Conservation (phyloP, 2,888 invertebrate genomes). For the Doris montereyensis region DNA sequence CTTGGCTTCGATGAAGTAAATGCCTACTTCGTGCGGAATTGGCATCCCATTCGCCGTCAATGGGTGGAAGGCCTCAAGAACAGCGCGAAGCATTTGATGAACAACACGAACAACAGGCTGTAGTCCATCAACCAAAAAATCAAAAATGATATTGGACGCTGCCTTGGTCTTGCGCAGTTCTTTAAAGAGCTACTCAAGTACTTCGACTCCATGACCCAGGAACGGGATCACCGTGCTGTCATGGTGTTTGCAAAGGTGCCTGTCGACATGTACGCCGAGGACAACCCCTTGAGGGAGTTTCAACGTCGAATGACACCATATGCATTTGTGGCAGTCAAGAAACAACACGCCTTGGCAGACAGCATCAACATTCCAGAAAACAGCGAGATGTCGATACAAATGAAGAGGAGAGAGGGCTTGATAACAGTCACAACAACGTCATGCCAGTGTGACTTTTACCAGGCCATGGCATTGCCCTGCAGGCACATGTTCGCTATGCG, state of each 20-base stretch:
- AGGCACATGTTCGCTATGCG: constrained; percentile 33
- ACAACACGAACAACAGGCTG: constrained; percentile 40
- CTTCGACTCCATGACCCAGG: constrained; percentile 27
- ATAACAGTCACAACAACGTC: not conserved
- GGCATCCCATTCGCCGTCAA: constrained; percentile 38
- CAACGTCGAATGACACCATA: constrained; percentile 28
- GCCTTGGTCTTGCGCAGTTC: constrained; percentile 23
- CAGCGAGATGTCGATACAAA: not conserved
- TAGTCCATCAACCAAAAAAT: constrained; percentile 40
- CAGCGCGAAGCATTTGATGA: constrained; percentile 14
- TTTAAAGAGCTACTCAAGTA: constrained; percentile 32
- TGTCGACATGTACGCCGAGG: not conserved
- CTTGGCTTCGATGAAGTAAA: not conserved
- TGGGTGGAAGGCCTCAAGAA: constrained; percentile 45
- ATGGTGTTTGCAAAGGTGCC: constrained; percentile 25
- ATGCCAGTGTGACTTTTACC: constrained; percentile 32
- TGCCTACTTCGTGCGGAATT: constrained; percentile 40
- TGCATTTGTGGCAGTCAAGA: constrained; percentile 23
- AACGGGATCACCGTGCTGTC: constrained; percentile 37
- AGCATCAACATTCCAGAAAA: not conserved
- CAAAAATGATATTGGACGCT: constrained; percentile 37
- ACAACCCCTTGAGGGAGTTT: not conserved
- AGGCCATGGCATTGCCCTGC: constrained; percentile 39
- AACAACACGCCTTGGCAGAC: constrained; percentile 14
- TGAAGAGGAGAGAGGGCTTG: not conserved